phyloP scores from a whole-genome alignment of 30 jellyfish, hydroid and myxozoan genomes.

The Euphysa ruthae region DNA sequence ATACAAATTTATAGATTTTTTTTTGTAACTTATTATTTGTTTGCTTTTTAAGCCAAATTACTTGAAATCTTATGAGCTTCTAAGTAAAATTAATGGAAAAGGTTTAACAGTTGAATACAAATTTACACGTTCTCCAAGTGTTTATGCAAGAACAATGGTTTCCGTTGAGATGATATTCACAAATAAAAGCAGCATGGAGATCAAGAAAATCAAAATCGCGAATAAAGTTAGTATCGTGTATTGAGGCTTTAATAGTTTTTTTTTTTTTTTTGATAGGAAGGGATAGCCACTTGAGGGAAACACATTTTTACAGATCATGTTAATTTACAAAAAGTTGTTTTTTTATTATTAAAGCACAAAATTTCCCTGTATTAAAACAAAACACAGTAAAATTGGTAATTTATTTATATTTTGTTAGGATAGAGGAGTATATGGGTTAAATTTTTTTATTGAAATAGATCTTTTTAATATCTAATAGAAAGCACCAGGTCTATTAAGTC shows the following conservation, averaged over 20 bases:
- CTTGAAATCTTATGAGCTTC: constrained; percentile 60
- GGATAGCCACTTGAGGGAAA: background rate
- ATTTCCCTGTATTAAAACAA: no score
- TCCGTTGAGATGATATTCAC: constrained; percentile 55
- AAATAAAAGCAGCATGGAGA: constrained; percentile 36
- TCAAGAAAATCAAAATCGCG: constrained; percentile 33
- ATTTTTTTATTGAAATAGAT: no score
- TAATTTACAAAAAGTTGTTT: no score
- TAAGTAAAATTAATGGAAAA: constrained; percentile 69
- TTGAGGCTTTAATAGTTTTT: background rate
- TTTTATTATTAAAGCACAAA: no score
- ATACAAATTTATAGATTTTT: background rate
- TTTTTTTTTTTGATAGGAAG: background rate
- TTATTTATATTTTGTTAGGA: no score
- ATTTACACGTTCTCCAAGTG: constrained; percentile 76
- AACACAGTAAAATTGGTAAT: no score
- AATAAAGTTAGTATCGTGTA: constrained; percentile 44
- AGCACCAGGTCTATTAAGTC: no score
- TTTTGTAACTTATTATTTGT: background rate
- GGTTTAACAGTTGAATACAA: constrained; percentile 61
- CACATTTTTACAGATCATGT: background rate
- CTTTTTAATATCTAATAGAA: no score
- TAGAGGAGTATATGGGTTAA: no score
- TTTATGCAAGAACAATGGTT: constrained; percentile 68
- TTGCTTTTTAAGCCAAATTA: constrained; percentile 4